These are phyloP conservation scores for Protobothrops flavoviridis DNA, from an alignment of 2,113 vertebrate genomes.

Conservation along the genomic window DNA sequence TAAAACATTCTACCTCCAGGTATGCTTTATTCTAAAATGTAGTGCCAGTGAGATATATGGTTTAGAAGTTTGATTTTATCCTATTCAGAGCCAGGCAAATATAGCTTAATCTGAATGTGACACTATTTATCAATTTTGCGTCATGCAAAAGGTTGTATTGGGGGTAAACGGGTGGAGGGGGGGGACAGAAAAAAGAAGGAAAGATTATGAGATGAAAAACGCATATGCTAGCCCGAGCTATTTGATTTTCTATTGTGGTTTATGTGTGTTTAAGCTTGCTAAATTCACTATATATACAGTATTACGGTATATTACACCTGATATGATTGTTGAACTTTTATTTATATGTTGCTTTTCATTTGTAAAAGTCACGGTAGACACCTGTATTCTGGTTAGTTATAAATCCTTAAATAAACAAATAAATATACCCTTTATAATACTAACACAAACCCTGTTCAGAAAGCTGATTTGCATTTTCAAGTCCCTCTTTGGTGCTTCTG, in stretches of 20 bases:
- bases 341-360: neutral
- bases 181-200: neutral
- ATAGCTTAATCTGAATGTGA: neutral
- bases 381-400: neutral
- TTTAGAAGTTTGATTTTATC: neutral
- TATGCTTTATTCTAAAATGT: neutral
- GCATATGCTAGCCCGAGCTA: neutral
- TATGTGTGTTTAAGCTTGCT: neutral
- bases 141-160: neutral
- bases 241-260: neutral
- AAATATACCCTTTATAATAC: neutral
- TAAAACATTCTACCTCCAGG: neutral
- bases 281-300: neutral
- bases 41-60: too few relatives aligned
- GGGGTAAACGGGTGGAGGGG: neutral
- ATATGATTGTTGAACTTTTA: neutral
- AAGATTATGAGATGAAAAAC: neutral
- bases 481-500: neutral
- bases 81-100: neutral
- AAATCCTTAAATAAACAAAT: neutral
- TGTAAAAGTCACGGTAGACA: neutral
- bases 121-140: neutral
- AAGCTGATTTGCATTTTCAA: neutral
- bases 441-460: neutral
- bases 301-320: neutral